Base-by-base conservation (phyloP, 2,113 vertebrate species). In the Nothobranchius kuhntae region DNA sequence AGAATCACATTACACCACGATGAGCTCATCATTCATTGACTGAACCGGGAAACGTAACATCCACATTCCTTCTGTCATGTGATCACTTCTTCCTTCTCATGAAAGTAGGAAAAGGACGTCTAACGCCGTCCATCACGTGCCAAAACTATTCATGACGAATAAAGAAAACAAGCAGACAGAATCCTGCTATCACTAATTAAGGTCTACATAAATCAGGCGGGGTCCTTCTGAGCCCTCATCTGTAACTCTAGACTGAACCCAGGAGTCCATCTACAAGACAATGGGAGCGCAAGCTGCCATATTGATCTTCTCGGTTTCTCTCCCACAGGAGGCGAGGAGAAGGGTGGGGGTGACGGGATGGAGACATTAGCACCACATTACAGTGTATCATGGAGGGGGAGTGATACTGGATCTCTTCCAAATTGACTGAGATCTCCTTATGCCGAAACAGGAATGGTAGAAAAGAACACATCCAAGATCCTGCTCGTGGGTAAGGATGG, bases 341-440 rank as follows among this genome's bases (percentile, higher is more conserved):
- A 69, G 52, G 55, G 65, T 54, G 80, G 75, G 66, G 66, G 72
- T 35, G 70, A 65, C 65, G 86, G 84, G 77, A 91, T 85, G 85
- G 87, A 88, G 86, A 78, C 87, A 91, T 91, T 90, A 90, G 83
- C 86, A 61, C 79, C 78, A 75, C 71, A 88, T 90, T 88, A 86
- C 61, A 81, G 76, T 65, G 82, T 75, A 83, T 88, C 81, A 79
- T 65, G 51, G 45, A 59, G 69, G 71, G 70, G 46, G 73, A 51
- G 48, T 61, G 86, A 87, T 90, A 90, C 60, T 80, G 79, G 82
- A 89, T 89, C 81, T 82, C 75, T 48, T 75, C 65, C 51, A 81
- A 83, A 89, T 84, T 80, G 88, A 78, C 85, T 68, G 65, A 65
- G 71, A 86, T 84, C 75, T 75, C 82, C 78, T 85, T 81, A 82